Percentiles rank a stretch among this genome's conserved stretches.
These are phyloP conservation scores for Microcaecilia unicolor DNA, from an alignment of 2,797 vertebrate species.

Conservation along the genomic window DNA sequence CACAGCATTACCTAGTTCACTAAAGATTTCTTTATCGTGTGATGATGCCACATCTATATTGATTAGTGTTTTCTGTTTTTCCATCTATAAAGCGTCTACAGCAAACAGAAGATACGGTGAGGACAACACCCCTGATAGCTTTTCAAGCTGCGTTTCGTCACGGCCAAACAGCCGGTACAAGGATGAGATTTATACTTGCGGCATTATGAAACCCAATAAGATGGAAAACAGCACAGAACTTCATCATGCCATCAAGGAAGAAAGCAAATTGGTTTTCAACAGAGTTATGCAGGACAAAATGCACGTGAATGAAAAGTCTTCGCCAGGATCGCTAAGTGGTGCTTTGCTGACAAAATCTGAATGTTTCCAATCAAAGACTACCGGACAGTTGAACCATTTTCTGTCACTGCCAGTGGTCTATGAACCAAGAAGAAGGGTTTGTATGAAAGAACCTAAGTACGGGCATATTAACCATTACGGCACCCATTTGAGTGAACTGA, in stretches of 20 bases:
- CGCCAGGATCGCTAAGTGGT: conserved; percentile 34
- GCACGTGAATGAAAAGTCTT: conserved; percentile 19
- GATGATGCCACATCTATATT: not conserved
- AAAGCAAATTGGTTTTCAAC: conserved; percentile 41
- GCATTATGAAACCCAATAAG: conserved; percentile 34
- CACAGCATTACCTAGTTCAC: too few species aligned
- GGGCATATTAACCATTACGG: conserved; percentile 24
- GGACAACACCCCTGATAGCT: conserved; percentile 40
- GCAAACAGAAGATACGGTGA: conserved; percentile 42
- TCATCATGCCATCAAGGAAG: conserved; percentile 46
- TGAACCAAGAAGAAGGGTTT: conserved; percentile 61
- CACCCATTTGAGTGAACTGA: conserved; percentile 20
- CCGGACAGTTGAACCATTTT: conserved; percentile 48
- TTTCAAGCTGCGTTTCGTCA: conserved; percentile 39
- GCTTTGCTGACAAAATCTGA: conserved; percentile 50
- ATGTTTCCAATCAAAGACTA: conserved; percentile 50
- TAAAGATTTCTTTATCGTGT: too few species aligned
- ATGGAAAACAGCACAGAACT: conserved; percentile 24
- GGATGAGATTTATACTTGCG: conserved; percentile 52
- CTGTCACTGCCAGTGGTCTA: conserved; percentile 57
- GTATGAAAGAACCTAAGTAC: conserved; percentile 53
- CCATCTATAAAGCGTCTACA: conserved; percentile 38
- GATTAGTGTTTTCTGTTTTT: conserved; percentile 6
- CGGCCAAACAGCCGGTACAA: conserved; percentile 51
- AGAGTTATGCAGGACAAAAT: conserved; percentile 40